Evolutionary conservation across 2,113 vertebrate species (phyloP), one percentile per base, ranked within the genome.

Genomic region (Montifringilla adamsi): DNA sequence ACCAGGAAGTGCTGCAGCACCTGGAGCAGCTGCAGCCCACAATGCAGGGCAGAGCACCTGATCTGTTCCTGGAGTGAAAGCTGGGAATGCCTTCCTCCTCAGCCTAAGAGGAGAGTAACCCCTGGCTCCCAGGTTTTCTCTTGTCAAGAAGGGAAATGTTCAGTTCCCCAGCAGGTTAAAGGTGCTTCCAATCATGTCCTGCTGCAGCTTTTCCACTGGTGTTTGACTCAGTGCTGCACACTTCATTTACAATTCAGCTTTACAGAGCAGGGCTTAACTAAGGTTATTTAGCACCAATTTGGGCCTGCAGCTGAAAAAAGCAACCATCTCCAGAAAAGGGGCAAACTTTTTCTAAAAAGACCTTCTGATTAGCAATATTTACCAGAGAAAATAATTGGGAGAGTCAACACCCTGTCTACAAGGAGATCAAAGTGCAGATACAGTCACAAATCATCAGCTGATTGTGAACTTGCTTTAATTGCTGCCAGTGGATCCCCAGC

Each of bases 191-290:
- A 23, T 15, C 37, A 19, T 16, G 27, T 33, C 7, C 33, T 46
- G 49, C 78, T 46, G 43, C 78, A 59, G 90, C 56, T 90, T 80
- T 77, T 84, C 26, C 4, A 7, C 88, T 86, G 90, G 79, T 21
- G 3, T 60, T 90, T 75, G 31, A 35, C 69, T 84, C 64, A 27
- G 5, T 15, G 47, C 90, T 84, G 52, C 5, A 10, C 13, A 8
- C 82, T 69, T 33, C 28, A 67, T 81, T 74, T 78, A 50, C 7
- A 41, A 84, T 76, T 89, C 86, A 80, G 73, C 79, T 58, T 80
- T 69, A 77, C 39, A 84, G 95, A 89, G 63, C 27, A 88, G 84
- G 88, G 85, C 84, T 95, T 44, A 89, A 69, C 88, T 70, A 86
- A 82, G 87, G 82, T 77, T 87, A 72, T 77, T 75, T 67, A 95